Evolutionary conservation across 2,113 vertebrate genomes (phyloP).

Genomic region (Haemorhous mexicanus): DNA sequence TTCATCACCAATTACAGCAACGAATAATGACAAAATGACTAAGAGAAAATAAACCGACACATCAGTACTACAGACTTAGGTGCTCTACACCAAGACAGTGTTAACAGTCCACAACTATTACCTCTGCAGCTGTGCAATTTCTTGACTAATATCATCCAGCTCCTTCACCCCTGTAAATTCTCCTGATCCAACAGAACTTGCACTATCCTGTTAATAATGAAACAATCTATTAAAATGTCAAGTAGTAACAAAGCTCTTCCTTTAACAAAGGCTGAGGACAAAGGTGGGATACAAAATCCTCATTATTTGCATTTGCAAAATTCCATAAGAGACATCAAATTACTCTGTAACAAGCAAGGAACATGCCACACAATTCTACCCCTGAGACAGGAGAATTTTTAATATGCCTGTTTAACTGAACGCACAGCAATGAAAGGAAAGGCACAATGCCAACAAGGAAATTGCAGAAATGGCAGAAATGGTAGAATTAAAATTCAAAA

Average conservation of each 20-base stretch:
- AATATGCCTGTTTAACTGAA: background rate
- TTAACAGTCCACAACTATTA: slow-evolving; percentile 20
- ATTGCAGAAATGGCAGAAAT: background rate
- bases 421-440: background rate
- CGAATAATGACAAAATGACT: background rate
- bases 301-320: background rate
- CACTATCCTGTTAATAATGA: slow-evolving; percentile 83
- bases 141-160: slow-evolving; percentile 94
- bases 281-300: background rate
- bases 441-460: background rate
- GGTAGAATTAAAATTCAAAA: background rate
- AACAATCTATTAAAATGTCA: background rate
- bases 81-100: background rate
- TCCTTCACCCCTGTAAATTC: slow-evolving; percentile 97
- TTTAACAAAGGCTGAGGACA: background rate
- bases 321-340: background rate
- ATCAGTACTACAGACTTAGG: background rate
- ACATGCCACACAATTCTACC: background rate
- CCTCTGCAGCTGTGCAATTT: slow-evolving; percentile 95
- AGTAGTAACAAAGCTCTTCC: background rate
- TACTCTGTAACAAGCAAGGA: background rate
- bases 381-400: background rate
- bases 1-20: background rate
- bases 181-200: slow-evolving; percentile 88
- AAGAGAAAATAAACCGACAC: background rate